Percentiles rank a stretch among this genome's conserved stretches.
phyloP scores from a whole-genome alignment of 2,113 vertebrate species.

The Petromus typicus region DNA sequence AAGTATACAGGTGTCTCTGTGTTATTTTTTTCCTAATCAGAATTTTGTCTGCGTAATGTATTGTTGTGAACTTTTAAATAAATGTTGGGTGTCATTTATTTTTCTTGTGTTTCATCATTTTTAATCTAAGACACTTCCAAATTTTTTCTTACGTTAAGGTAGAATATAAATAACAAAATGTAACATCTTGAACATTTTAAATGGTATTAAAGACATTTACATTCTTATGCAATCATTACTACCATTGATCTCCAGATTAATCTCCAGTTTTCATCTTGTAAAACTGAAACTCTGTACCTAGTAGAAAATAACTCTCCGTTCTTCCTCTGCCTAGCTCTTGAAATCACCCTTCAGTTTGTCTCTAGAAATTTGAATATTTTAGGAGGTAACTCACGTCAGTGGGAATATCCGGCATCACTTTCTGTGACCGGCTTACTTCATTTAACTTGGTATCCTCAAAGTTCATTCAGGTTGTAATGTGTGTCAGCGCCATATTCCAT shows the following conservation, averaged over 20 bases:
- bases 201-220: neutral
- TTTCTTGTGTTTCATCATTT: conserved; percentile 50
- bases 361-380: neutral
- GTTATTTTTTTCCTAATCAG: neutral
- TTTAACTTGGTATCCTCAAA: neutral
- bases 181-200: neutral
- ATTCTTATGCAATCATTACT: neutral
- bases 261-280: neutral
- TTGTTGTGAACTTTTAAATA: conserved; percentile 18
- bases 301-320: neutral
- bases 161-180: neutral
- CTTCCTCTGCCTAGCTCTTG: neutral
- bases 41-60: neutral
- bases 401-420: neutral
- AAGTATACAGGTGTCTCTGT: neutral
- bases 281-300: neutral
- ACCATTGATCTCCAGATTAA: neutral
- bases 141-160: neutral
- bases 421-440: conserved; percentile 8
- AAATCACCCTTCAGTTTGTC: neutral
- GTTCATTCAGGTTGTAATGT: neutral
- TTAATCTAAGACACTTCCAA: conserved; percentile 19
- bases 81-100: conserved; percentile 6
- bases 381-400: neutral
- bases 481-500: neutral